A percentile compares a stretch with the other conserved stretches of the same genome.
Evolutionary conservation across 2,888 invertebrate species (phyloP).

Genomic region (Pelosia muscerda): DNA sequence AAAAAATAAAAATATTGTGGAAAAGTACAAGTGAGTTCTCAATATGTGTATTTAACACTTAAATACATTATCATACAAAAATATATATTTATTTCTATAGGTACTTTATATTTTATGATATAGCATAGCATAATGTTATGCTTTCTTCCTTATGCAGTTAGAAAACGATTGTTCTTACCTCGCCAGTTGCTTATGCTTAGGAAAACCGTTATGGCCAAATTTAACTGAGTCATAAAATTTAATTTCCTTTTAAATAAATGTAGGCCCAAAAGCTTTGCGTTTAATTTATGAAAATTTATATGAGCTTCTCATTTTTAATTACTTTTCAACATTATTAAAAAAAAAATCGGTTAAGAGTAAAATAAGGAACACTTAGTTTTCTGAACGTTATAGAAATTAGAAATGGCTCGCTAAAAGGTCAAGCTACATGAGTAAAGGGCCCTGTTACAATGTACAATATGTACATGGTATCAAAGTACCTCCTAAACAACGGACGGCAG

Average conservation of each 20-base stretch:
- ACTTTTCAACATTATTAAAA: conserved; percentile 22
- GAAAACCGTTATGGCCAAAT: conserved; percentile 35
- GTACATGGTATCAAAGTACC: too few species aligned
- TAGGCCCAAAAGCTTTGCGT: conserved; percentile 18
- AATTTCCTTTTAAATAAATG: conserved; percentile 32
- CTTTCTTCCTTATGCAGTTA: conserved; percentile 19
- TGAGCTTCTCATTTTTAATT: conserved; percentile 27
- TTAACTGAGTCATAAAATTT: conserved; percentile 30
- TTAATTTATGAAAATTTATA: conserved; percentile 34
- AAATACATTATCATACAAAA: too few species aligned
- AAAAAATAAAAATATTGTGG: too few species aligned
- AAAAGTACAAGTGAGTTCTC: too few species aligned
- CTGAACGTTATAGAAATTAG: not conserved
- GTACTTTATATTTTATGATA: not conserved
- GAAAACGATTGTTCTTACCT: conserved; percentile 34
- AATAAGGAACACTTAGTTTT: not conserved
- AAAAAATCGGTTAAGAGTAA: not conserved
- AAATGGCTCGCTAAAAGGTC: too few species aligned
- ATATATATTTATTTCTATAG: not conserved
- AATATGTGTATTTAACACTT: too few species aligned
- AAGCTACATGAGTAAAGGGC: too few species aligned
- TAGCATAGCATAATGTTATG: conserved; percentile 20
- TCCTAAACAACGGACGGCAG: too few species aligned
- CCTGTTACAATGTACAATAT: too few species aligned
- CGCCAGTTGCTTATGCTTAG: conserved; percentile 34